A percentile compares a stretch with the other conserved stretches of the same genome.
Conservation (phyloP, 2,113 vertebrate species). For the Tetrax tetrax region DNA sequence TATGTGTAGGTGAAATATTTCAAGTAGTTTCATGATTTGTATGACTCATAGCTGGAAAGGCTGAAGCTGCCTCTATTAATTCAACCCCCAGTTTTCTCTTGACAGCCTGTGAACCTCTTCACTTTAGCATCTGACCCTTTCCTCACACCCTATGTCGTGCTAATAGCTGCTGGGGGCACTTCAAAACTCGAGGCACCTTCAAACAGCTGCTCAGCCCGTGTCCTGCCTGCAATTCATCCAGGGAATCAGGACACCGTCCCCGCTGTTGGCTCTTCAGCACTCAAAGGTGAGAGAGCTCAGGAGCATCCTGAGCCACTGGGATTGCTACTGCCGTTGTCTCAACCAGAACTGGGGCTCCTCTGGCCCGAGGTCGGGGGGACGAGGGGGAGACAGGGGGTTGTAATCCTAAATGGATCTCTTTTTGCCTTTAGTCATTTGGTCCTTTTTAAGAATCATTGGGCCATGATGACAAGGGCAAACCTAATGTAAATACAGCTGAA, state of each 20-base stretch:
- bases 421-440: not conserved
- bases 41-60: constrained; percentile 21
- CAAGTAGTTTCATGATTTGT: constrained; percentile 5
- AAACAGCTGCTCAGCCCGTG: not conserved
- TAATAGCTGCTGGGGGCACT: fast-evolving
- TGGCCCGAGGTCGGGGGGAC: not conserved
- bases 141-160: fast-evolving
- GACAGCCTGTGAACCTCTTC: not conserved
- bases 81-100: not conserved
- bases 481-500: not conserved
- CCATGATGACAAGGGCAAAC: not conserved
- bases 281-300: not conserved
- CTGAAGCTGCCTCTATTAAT: not conserved
- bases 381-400: not conserved
- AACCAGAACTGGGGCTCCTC: not conserved
- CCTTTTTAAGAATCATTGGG: not conserved
- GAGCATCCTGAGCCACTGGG: not conserved
- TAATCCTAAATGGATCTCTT: not conserved
- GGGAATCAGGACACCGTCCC: fast-evolving
- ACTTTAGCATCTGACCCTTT: not conserved
- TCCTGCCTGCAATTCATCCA: fast-evolving
- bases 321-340: not conserved
- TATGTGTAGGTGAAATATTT: constrained; percentile 7
- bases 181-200: not conserved
- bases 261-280: not conserved